Evolutionary conservation across 2,888 invertebrate species (phyloP), one percentile per base, ranked within the genome.

Genomic region (Lycaena phlaeas): DNA sequence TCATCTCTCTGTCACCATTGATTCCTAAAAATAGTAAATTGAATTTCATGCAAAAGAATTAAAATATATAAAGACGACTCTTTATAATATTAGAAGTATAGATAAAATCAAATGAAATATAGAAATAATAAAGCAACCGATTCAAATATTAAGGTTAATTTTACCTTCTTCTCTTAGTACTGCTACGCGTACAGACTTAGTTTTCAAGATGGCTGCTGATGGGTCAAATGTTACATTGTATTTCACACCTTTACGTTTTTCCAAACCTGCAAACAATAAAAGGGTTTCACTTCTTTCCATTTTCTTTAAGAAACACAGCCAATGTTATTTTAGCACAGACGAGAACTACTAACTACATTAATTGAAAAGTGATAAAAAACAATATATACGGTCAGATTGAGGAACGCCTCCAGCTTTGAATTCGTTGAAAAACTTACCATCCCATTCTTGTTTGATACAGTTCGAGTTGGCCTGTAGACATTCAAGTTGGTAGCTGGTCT

Each of bases 1-100:
- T 94, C 98, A 99, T 98, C 87, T 99, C 99, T 27, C 98, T 87
- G 62, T 99, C 98, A 14, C 98, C 97, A 61, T 99, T 99, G 17
- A 90, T 92, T 36, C 97, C 85, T 81, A 25, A 14, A 26, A 22
- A 28, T 14, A 28, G 7, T 28, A 12, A 22, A n/a, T n/a, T n/a
- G n/a, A n/a, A n/a, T n/a, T n/a, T n/a, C n/a, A n/a, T n/a, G n/a
- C 38, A 40, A 44, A 22, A 38, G 14, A 17, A 38, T 18, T 14
- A 17, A 10, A 30, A 38, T n/a, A n/a, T n/a, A n/a, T n/a, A n/a
- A n/a, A n/a, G n/a, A n/a, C n/a, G n/a, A n/a, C n/a, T n/a, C n/a
- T n/a, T n/a, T n/a, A n/a, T n/a, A n/a, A n/a, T n/a, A n/a, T n/a
- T n/a, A n/a, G n/a, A n/a, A n/a, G n/a, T n/a, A n/a, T n/a, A n/a